phyloP scores from a whole-genome alignment of 2,797 vertebrate genomes.

The Aplochiton taeniatus region DNA sequence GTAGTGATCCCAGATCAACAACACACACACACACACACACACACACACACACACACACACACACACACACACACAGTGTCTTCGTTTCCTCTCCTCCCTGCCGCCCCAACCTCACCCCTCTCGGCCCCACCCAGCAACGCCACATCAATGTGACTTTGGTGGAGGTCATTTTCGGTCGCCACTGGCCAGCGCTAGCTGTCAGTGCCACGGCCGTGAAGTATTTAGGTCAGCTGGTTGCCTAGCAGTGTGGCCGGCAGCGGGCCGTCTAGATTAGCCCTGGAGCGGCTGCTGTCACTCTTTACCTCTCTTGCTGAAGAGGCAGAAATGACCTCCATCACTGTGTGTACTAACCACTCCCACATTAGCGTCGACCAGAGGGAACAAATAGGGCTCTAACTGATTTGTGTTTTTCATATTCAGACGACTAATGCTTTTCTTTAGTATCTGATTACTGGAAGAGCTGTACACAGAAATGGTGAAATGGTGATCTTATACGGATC shows the following conservation, averaged over 20 bases:
- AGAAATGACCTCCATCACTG: too few relatives aligned
- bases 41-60: constrained; percentile 43
- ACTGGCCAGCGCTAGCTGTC: constrained; percentile 63
- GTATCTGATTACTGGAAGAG: too few relatives aligned
- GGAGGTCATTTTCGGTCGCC: constrained; percentile 64
- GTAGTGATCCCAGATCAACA: constrained; percentile 69
- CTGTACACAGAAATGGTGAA: too few relatives aligned
- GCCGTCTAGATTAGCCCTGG: not conserved
- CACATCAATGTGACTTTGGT: constrained; percentile 55
- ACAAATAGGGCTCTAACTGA: too few relatives aligned
- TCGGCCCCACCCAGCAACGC: constrained; percentile 8
- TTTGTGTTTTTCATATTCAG: too few relatives aligned
- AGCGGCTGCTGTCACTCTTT: too few relatives aligned
- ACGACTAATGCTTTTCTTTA: too few relatives aligned
- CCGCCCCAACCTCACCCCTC: not conserved
- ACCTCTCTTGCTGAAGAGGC: too few relatives aligned
- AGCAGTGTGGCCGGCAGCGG: constrained; percentile 64
- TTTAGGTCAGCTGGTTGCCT: constrained; percentile 78
- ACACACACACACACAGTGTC: constrained; percentile 15
- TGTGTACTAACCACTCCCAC: too few relatives aligned
- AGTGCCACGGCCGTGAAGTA: constrained; percentile 59
- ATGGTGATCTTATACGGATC: too few relatives aligned
- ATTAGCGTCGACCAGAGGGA: too few relatives aligned
- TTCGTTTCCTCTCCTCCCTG: constrained; percentile 16
- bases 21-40: constrained; percentile 47